A percentile compares a stretch with the other conserved stretches of the same genome.
Conservation (phyloP, 2,888 invertebrate species). For the Endotricha flammealis region DNA sequence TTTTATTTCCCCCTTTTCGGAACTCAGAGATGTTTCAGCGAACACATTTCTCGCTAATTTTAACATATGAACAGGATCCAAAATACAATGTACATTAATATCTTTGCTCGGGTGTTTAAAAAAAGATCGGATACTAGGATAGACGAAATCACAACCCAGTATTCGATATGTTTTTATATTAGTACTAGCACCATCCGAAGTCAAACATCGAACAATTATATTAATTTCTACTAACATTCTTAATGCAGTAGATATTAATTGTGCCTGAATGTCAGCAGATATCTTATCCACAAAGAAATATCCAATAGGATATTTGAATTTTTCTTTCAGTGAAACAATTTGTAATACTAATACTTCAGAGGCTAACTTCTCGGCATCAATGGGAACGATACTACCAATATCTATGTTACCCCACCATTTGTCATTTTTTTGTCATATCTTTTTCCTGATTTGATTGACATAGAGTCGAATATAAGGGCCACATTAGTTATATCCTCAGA, state of each 20-base stretch:
- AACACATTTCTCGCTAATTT: too few species aligned
- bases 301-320: slow-evolving; percentile 21
- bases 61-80: too few species aligned
- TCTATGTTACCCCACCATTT: slow-evolving; percentile 19
- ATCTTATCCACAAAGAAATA: slow-evolving; percentile 21
- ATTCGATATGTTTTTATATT: slow-evolving; percentile 13
- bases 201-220: slow-evolving; percentile 2
- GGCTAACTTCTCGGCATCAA: slow-evolving; percentile 3
- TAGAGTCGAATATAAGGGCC: slow-evolving; percentile 16
- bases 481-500: too few species aligned
- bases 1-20: slow-evolving; percentile 1
- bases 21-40: background rate
- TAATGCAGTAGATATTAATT: slow-evolving; percentile 13
- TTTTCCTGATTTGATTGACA: slow-evolving; percentile 13
- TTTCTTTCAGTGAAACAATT: slow-evolving; percentile 12
- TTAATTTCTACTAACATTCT: too few species aligned
- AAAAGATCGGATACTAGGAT: slow-evolving; percentile 9
- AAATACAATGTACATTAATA: too few species aligned
- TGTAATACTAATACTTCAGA: slow-evolving; percentile 11
- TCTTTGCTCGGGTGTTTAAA: slow-evolving; percentile 17
- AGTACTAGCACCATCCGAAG: slow-evolving; percentile 2
- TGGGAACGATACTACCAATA: slow-evolving; percentile 14
- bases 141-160: slow-evolving; percentile 16
- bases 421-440: slow-evolving; percentile 13
- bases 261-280: slow-evolving; percentile 12